phyloP scores from a whole-genome alignment of 1,140 invertebrate genomes.

The Listronotus bonariensis region DNA sequence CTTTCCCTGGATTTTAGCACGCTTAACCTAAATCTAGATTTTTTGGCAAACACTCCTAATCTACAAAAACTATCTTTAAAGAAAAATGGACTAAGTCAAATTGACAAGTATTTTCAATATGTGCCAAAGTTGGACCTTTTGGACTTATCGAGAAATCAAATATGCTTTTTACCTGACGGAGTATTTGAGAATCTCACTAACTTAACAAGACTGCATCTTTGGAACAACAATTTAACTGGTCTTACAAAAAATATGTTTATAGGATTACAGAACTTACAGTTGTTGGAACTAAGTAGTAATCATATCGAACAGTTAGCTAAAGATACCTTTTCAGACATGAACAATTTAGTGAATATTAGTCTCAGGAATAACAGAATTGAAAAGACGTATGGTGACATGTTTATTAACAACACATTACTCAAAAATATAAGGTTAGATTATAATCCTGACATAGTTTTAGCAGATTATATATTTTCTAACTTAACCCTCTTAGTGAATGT shows the following conservation, averaged over 20 bases:
- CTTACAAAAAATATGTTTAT: slow-evolving; percentile 27
- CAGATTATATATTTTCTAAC: slow-evolving; percentile 21
- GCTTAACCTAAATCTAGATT: slow-evolving; percentile 8
- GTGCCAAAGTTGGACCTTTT: slow-evolving; percentile 18
- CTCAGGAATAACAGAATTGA: slow-evolving; percentile 15
- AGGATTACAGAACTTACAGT: slow-evolving; percentile 22
- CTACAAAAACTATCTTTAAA: slow-evolving; percentile 1
- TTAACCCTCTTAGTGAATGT: slow-evolving; percentile 6
- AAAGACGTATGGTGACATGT: slow-evolving; percentile 2
- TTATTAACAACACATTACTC: slow-evolving; percentile 16
- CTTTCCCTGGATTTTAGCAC: slow-evolving; percentile 6
- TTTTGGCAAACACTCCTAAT: slow-evolving; percentile 21
- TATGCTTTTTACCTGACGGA: slow-evolving; percentile 3
- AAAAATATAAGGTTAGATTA: slow-evolving; percentile 14
- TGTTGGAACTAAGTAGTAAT: slow-evolving; percentile 31
- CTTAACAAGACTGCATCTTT: slow-evolving; percentile 26
- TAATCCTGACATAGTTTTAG: slow-evolving; percentile 14
- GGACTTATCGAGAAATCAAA: slow-evolving; percentile 15
- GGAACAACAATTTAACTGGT: slow-evolving; percentile 31
- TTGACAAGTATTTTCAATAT: slow-evolving; percentile 18
- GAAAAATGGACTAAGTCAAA: slow-evolving; percentile 3
- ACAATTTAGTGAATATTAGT: slow-evolving; percentile 5
- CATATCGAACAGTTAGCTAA: slow-evolving; percentile 13
- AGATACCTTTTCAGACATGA: slow-evolving; percentile 18
- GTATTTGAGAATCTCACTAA: slow-evolving; percentile 26